Conservation (phyloP, 1,140 invertebrate genomes). For the Pectinophora gossypiella region DNA sequence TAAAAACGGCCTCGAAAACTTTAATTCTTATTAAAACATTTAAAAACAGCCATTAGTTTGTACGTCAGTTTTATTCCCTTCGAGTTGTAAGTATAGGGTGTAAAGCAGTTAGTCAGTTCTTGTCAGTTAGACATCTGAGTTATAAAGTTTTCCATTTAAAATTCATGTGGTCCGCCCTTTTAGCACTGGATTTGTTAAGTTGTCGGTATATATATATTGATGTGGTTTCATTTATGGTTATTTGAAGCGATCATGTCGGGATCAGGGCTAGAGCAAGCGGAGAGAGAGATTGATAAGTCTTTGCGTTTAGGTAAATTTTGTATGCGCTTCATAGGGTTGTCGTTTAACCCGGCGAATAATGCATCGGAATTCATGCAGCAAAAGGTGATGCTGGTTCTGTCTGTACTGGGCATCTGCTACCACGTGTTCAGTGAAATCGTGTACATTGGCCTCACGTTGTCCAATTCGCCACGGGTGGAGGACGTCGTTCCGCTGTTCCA, state of each 20-base stretch:
- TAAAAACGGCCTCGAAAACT: too few relatives aligned
- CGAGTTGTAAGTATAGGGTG: too few relatives aligned
- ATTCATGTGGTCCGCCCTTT: background rate
- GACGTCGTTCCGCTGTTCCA: slow-evolving; percentile 63
- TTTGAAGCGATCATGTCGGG: background rate
- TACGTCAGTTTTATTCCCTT: too few relatives aligned
- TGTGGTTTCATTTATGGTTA: background rate
- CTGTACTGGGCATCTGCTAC: slow-evolving; percentile 45
- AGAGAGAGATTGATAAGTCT: background rate
- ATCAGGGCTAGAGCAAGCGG: background rate
- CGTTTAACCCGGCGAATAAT: slow-evolving; percentile 35
- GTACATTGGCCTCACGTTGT: slow-evolving; percentile 49
- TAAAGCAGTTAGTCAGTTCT: background rate
- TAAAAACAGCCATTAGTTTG: too few relatives aligned
- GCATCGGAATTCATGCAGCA: slow-evolving; percentile 26
- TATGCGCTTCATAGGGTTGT: slow-evolving; percentile 19
- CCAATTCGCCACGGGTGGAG: slow-evolving; percentile 54
- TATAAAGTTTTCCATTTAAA: background rate
- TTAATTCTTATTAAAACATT: too few relatives aligned
- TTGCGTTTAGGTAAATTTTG: background rate
- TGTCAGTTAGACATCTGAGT: background rate
- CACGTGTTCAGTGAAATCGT: slow-evolving; percentile 63
- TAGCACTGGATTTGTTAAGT: background rate
- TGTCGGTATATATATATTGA: background rate
- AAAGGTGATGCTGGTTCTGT: slow-evolving; percentile 44